Evolutionary conservation across 2,888 invertebrate species (phyloP), one percentile per base, ranked within the genome.

Genomic region (Ennomos fuscantarius): DNA sequence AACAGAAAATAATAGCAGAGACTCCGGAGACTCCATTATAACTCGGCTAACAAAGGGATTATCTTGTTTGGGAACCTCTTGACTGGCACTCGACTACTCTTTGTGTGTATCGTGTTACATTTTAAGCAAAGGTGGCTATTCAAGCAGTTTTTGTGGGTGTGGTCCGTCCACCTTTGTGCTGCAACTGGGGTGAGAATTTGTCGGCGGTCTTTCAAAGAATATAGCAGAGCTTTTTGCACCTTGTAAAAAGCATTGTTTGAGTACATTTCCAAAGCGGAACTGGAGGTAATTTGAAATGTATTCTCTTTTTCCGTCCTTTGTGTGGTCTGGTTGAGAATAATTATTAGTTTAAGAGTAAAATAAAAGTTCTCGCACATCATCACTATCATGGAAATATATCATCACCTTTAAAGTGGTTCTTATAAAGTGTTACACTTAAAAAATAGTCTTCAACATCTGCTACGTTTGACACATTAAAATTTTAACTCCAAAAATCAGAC

Each of bases 31-130:
- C 77, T 79, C 86, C 84, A 86, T 89, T 87, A 89, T 87, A 84
- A 82, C 82, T 76, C 79, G 77, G 77, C 84, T 84, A 87, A 88
- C 88, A 89, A 89, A 84, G 86, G 87, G 87, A 89, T 89, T 89
- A 89, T 90, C 89, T 87, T 89, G 89, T 90, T 90, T 89, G 87
- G 85, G 86, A 89, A 87, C 87, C 88, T 89, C 89, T 90, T 89
- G 89, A 89, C 88, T 84, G 84, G 81, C 82, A 82, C 86, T 88
- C 84, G 81, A 78, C 76, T 76, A 79, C 74, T 78, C 82, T 82
- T 83, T 80, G 79, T 82, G 79, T 84, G 79, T 85, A 87, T 88
- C 87, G 82, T 82, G 84, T 89, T 88, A 86, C 88, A 75, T 81
- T 87, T 84, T 50, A 60, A 66, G 63, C 63, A 76, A 79, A 81